Percentiles rank a stretch among this genome's conserved stretches.
These are phyloP conservation scores for Coendou prehensilis DNA, from an alignment of 2,797 vertebrate genomes.

Conservation along the genomic window DNA sequence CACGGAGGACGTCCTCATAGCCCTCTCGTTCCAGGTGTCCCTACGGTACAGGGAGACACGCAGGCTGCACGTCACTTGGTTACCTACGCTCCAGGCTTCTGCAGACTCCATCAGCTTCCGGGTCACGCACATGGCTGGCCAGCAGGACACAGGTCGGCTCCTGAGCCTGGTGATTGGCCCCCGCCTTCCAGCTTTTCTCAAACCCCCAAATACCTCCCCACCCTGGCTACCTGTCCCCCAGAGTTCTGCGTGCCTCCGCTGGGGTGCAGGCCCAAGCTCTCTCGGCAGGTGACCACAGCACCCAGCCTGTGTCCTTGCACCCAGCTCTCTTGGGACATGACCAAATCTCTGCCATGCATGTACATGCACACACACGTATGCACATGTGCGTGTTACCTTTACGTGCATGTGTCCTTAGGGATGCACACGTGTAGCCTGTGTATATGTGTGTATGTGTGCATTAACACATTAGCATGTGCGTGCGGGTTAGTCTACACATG, in stretches of 20 bases:
- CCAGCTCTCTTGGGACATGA: neutral
- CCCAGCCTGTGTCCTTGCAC: neutral
- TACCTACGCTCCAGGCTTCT: rapidly evolving
- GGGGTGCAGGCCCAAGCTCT: neutral
- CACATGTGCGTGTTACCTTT: rapidly evolving
- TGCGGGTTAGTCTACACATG: neutral
- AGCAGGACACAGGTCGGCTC: no score
- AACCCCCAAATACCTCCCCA: neutral
- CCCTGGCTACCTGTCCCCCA: neutral
- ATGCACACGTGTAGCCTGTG: rapidly evolving
- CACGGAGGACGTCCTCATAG: rapidly evolving
- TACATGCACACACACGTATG: neutral
- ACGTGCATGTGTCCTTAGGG: no score
- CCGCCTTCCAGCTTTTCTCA: rapidly evolving
- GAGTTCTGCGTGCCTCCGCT: rapidly evolving
- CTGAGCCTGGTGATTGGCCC: rapidly evolving
- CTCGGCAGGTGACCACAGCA: no score
- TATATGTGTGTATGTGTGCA: no score
- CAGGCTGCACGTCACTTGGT: neutral
- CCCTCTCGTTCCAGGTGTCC: neutral
- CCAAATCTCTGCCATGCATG: neutral
- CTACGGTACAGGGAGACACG: neutral
- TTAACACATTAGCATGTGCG: rapidly evolving
- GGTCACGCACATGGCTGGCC: rapidly evolving
- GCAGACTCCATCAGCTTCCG: rapidly evolving